These are phyloP conservation scores for Boulengeromyrus knoepffleri DNA, from an alignment of 2,113 vertebrate genomes.

Conservation along the genomic window DNA sequence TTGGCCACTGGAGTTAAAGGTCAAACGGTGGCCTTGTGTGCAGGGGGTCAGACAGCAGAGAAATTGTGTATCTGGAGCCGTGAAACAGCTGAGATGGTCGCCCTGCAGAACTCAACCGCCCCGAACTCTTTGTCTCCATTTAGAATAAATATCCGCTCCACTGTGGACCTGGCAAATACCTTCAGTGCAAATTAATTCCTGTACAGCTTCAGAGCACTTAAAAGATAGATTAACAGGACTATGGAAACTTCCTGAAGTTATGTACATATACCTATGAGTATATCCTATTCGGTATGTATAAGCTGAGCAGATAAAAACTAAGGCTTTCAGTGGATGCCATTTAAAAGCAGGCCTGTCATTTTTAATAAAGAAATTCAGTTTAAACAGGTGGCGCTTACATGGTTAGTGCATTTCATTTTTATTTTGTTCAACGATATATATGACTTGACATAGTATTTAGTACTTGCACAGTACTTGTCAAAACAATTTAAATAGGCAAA, in stretches of 20 bases:
- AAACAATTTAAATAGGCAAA: not conserved
- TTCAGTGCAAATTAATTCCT: conserved; percentile 13
- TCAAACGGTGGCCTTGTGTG: not conserved
- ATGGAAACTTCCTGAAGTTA: not conserved
- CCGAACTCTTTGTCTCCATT: not conserved
- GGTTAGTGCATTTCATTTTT: not conserved
- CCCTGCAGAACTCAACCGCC: not conserved
- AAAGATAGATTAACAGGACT: not conserved
- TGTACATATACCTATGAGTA: not conserved
- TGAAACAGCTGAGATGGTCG: not conserved
- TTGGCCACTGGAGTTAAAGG: not conserved
- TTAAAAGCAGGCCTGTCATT: not conserved
- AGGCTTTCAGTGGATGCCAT: not conserved
- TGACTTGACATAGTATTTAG: not conserved
- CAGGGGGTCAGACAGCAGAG: not conserved
- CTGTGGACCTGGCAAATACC: conserved; percentile 10
- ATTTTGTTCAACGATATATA: not conserved
- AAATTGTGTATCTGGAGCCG: not conserved
- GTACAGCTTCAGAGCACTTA: not conserved
- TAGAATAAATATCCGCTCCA: conserved; percentile 15
- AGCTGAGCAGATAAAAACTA: not conserved
- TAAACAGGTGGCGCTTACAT: not conserved
- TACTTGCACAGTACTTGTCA: not conserved
- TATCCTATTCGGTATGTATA: not conserved
- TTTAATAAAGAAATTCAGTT: not conserved